Percentiles rank a stretch among this genome's conserved stretches.
These are phyloP conservation scores for Etheostoma cragini DNA, from an alignment of 2,113 vertebrate species.

Conservation along the genomic window DNA sequence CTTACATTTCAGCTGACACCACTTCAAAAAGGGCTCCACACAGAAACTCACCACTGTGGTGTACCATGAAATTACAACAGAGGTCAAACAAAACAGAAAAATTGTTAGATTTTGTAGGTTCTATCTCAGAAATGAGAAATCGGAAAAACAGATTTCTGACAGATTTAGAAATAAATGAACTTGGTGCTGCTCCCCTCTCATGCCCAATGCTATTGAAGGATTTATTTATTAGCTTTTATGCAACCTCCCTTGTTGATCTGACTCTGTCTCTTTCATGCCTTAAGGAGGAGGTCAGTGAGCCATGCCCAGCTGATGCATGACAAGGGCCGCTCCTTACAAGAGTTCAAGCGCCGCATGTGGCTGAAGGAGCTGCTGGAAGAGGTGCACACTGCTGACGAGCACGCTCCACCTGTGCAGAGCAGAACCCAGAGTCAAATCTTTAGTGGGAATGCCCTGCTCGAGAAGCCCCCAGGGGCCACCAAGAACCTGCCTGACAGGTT, in stretches of 20 bases:
- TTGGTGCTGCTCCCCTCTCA: neutral
- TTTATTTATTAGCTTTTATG: neutral
- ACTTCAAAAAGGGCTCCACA: constrained; percentile 23
- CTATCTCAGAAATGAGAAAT: neutral
- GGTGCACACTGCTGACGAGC: constrained; percentile 93
- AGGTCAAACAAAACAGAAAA: neutral
- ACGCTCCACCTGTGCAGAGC: constrained; percentile 63
- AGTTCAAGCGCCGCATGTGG: constrained; percentile 90
- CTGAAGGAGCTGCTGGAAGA: constrained; percentile 92
- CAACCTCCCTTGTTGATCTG: neutral
- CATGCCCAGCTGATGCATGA: constrained; percentile 97
- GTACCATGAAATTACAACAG: constrained; percentile 2
- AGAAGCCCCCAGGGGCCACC: constrained; percentile 88
- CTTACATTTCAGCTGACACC: constrained; percentile 44
- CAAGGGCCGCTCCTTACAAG: constrained; percentile 93
- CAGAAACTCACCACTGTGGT: constrained; percentile 30
- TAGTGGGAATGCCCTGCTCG: constrained; percentile 83
- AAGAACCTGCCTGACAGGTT: constrained; percentile 90
- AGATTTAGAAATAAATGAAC: neutral
- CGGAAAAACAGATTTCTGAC: neutral
- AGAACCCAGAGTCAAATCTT: constrained; percentile 71
- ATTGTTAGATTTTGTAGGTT: neutral
- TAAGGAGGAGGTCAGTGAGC: constrained; percentile 93
- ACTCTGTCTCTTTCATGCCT: constrained; percentile 25
- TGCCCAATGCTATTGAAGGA: neutral